Conservation (phyloP, 2,797 vertebrate genomes). For the Tamandua tetradactyla region DNA sequence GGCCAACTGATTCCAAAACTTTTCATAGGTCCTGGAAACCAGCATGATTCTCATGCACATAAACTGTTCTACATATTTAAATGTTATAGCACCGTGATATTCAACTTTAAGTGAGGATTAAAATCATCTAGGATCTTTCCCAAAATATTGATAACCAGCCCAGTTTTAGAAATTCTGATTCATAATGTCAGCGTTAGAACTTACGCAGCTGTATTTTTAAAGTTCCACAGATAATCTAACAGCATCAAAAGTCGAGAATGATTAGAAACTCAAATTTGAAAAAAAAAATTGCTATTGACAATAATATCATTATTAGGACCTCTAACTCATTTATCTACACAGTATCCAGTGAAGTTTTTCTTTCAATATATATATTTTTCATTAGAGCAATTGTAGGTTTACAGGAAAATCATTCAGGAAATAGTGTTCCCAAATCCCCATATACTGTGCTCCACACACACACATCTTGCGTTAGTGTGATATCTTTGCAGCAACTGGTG, state of each 20-base stretch:
- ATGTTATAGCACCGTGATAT: neutral
- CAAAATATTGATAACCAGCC: neutral
- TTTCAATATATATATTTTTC: no score
- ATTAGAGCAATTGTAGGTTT: no score
- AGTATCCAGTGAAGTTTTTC: constrained; percentile 2
- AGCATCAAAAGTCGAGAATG: neutral
- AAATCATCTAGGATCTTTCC: neutral
- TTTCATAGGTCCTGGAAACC: neutral
- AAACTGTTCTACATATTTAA: constrained; percentile 24
- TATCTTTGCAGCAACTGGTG: no score
- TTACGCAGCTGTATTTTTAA: no score
- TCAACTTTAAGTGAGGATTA: constrained; percentile 19
- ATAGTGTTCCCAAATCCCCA: no score
- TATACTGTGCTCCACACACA: no score
- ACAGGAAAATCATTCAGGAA: no score
- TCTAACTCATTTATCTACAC: constrained; percentile 17
- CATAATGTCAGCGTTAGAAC: neutral
- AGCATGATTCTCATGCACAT: neutral
- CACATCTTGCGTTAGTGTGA: no score
- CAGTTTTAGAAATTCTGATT: constrained; percentile 38
- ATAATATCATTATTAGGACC: no score
- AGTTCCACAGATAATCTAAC: neutral
- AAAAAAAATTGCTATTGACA: neutral
- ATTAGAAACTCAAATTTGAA: constrained; percentile 44
- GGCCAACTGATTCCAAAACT: neutral